Percentiles rank a stretch among this genome's conserved stretches.
These are phyloP conservation scores for Cartodere bifasciata DNA, from an alignment of 2,888 invertebrate genomes.

Conservation along the genomic window DNA sequence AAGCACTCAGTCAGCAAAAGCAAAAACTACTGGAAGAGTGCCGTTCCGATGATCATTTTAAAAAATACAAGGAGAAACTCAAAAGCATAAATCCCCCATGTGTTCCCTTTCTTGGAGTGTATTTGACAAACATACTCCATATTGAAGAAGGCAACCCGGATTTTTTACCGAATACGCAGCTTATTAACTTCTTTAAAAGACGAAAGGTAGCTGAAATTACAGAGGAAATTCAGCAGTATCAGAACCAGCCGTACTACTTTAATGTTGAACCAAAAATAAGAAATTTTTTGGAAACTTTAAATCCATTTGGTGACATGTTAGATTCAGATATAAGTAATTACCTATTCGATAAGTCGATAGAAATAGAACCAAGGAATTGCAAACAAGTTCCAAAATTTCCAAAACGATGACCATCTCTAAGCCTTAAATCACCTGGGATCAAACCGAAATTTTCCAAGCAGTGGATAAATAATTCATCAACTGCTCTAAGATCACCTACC, in stretches of 20 bases:
- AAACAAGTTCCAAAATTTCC: slow-evolving; percentile 63
- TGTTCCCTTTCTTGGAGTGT: slow-evolving; percentile 96
- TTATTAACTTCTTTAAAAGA: slow-evolving; percentile 94
- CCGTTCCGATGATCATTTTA: slow-evolving; percentile 77
- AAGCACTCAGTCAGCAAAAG: slow-evolving; percentile 58
- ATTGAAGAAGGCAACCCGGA: slow-evolving; percentile 96
- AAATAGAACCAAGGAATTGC: slow-evolving; percentile 80
- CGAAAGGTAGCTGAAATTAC: slow-evolving; percentile 96
- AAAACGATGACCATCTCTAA: slow-evolving; percentile 73
- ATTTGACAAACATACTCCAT: slow-evolving; percentile 91
- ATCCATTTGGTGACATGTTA: slow-evolving; percentile 74
- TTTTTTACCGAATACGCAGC: slow-evolving; percentile 70
- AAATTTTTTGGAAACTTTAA: slow-evolving; percentile 79
- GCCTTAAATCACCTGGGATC: slow-evolving; percentile 79
- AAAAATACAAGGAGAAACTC: slow-evolving; percentile 83
- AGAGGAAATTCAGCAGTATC: slow-evolving; percentile 97
- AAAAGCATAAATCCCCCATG: slow-evolving; percentile 97
- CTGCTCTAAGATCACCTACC: slow-evolving; percentile 26
- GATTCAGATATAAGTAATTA: slow-evolving; percentile 87
- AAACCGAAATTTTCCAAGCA: slow-evolving; percentile 50
- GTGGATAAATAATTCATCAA: slow-evolving; percentile 21
- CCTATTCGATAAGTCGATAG: slow-evolving; percentile 77
- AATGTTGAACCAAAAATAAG: slow-evolving; percentile 72
- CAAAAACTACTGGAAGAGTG: slow-evolving; percentile 78
- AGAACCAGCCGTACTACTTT: slow-evolving; percentile 96